phyloP scores from a whole-genome alignment of 2,888 invertebrate species.

The Agrilus biguttatus region DNA sequence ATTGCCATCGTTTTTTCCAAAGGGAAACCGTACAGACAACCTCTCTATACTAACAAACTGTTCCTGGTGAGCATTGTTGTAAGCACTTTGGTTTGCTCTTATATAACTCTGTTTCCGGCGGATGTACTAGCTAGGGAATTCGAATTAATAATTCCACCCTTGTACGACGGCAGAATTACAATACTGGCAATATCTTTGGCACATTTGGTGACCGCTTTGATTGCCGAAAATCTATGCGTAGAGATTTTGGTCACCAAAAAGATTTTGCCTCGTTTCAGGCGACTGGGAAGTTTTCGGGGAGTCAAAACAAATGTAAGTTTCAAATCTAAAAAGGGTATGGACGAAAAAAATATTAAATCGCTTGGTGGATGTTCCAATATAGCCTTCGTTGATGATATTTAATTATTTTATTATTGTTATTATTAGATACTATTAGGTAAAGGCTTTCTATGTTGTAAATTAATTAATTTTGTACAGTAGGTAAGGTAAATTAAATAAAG shows the following conservation, averaged over 20 bases:
- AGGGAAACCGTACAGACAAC: slow-evolving; percentile 49
- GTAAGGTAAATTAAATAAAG: too few relatives aligned
- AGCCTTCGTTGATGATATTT: too few relatives aligned
- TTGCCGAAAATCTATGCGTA: slow-evolving; percentile 42
- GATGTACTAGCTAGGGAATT: slow-evolving; percentile 37
- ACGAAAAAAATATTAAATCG: too few relatives aligned
- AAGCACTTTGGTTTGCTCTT: slow-evolving; percentile 34
- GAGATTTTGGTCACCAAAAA: slow-evolving; percentile 42
- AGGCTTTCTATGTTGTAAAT: too few relatives aligned
- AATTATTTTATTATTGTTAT: too few relatives aligned
- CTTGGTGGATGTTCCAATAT: too few relatives aligned
- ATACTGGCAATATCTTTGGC: slow-evolving; percentile 36
- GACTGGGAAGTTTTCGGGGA: slow-evolving; percentile 5
- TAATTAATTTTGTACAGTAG: too few relatives aligned
- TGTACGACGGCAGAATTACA: slow-evolving; percentile 26
- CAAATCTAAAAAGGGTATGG: too few relatives aligned
- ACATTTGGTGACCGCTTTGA: slow-evolving; percentile 38
- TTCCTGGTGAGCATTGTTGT: slow-evolving; percentile 35
- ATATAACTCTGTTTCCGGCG: slow-evolving; percentile 35
- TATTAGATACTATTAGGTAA: too few relatives aligned
- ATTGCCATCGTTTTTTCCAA: slow-evolving; percentile 49
- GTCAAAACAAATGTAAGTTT: too few relatives aligned
- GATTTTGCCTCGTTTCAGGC: slow-evolving; percentile 33
- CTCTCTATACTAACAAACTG: slow-evolving; percentile 43
- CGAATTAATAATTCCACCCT: slow-evolving; percentile 51